A percentile compares a stretch with the other conserved stretches of the same genome.
Evolutionary conservation across 2,797 vertebrate genomes (phyloP).

Genomic region (Coilia nasus): DNA sequence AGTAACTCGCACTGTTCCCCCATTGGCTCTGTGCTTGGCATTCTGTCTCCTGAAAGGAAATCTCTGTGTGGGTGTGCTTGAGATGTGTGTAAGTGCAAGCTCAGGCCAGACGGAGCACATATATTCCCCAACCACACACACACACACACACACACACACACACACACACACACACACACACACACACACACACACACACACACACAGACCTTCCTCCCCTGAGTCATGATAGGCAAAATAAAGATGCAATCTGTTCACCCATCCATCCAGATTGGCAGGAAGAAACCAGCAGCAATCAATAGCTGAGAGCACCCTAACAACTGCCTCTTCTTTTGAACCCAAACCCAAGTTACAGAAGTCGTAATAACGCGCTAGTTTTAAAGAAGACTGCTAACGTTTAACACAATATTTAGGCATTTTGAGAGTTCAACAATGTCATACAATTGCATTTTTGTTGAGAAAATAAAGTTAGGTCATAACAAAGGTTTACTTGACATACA

Average conservation of each 20-base stretch:
- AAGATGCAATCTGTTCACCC: background rate
- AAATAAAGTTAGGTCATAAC: too few species aligned
- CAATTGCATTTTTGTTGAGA: too few species aligned
- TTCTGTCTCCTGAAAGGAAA: background rate
- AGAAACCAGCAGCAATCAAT: background rate
- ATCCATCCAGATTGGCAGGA: background rate
- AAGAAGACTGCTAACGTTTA: too few species aligned
- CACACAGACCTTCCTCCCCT: background rate
- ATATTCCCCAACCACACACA: background rate
- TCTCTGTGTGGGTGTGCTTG: background rate
- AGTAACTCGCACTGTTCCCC: background rate
- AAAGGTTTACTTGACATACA: too few species aligned
- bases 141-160: background rate
- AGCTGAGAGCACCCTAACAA: background rate
- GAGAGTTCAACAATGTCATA: too few species aligned
- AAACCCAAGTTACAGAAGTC: background rate
- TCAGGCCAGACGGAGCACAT: background rate
- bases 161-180: constrained; percentile 46
- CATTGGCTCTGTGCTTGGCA: background rate
- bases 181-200: constrained; percentile 49
- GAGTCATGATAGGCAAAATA: background rate
- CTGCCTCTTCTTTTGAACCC: background rate
- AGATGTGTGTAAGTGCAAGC: constrained; percentile 5
- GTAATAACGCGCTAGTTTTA: background rate
- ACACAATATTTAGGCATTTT: too few species aligned